Base-by-base conservation (phyloP, 2,888 invertebrate genomes). In the Pheosia gnoma region DNA sequence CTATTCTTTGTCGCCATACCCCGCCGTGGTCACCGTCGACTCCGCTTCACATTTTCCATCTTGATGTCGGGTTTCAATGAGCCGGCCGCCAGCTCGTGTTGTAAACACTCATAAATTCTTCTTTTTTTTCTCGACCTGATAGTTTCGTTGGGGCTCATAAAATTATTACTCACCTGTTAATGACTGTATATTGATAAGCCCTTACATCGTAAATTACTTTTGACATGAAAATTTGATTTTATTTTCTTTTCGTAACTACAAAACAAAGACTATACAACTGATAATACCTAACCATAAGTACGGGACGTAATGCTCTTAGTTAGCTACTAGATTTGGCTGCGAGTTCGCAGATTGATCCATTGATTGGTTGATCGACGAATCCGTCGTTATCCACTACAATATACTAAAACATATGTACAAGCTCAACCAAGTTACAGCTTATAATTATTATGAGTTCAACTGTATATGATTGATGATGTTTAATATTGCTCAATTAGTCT, bases 31-130 rank as follows among this genome's bases (percentile, higher is more conserved):
- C 78, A 74, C 73, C 74, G 70, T 72, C 77, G 71, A 66, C 62
- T 36, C 58, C 67, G 65, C 67, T 71, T 74, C 74, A 66, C 74
- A 77, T 72, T 85, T 82, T 75, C 82, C 83, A 80, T 84, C 84
- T 86, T 84, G 82, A 87, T 82, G 86, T 82, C 75, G 77, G 81
- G 79, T 84, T 89, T 91, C 90, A 91, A 91, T 86, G 91, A 88
- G 75, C 82, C 87, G 87, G 89, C 65, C 65, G 66, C 76, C 61
- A 68, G 69, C 62, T 78, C 68, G 67, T 72, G 77, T 71, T 76
- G 78, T 82, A 84, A 83, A 84, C 84, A 83, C 59, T 65, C 79
- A 78, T 83, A 84, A 83, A 83, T 78, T 65, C 58, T 68, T 45
- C 77, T 81, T 84, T 70, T 75, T 77, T 74, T 67, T 68, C 64